Base-by-base conservation (phyloP, 2,113 vertebrate genomes). In the Pristiophorus japonicus region DNA sequence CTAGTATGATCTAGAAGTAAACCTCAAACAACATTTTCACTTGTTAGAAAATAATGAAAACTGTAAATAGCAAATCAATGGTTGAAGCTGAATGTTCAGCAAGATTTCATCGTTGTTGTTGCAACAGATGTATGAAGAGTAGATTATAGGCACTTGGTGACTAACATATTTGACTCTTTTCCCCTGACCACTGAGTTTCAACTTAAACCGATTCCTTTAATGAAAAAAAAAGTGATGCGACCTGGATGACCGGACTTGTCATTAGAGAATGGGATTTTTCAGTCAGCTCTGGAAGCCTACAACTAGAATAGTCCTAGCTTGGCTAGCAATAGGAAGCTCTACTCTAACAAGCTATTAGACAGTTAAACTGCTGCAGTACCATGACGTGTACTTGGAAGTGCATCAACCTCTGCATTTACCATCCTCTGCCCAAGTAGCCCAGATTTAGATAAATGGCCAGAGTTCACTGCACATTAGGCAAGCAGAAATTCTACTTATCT, bases 31-130 rank as follows among this genome's bases (percentile, higher is more conserved):
- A 92, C 63, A 92, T n/a, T 59, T 0, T 3, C 8, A 88, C 59
- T 59, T 59, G 38, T 84, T 30, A 47, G 45, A 87, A 87, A 87
- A 59, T 90, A 59, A 90, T 10, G 85, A 34, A 27, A 59, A 59
- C 11, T 59, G 47, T 14, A 90, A 34, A 59, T 30, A 34, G 51
- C 14, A 87, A 87, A 87, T 51, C 38, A 45, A 16, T 38, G 62
- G 8, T 45, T 6, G 20, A 81, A 81, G 38, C 38, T 65, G 59
- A 62, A 92, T 6, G 62, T 22, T 92, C 59, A 92, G 12, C 18
- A 55, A 90, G 34, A 63, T 92, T 91, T 63, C 59, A 92, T n/a
- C 65, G 34, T 22, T 92, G 88, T 42, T 92, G 88, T 18, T 92
- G 34, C n/a, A 30, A 8, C 5, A 22, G 2, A 65, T 62, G 51